Evolutionary conservation across 2,113 vertebrate genomes (phyloP), one percentile per base, ranked within the genome.

Genomic region (Calypte anna): DNA sequence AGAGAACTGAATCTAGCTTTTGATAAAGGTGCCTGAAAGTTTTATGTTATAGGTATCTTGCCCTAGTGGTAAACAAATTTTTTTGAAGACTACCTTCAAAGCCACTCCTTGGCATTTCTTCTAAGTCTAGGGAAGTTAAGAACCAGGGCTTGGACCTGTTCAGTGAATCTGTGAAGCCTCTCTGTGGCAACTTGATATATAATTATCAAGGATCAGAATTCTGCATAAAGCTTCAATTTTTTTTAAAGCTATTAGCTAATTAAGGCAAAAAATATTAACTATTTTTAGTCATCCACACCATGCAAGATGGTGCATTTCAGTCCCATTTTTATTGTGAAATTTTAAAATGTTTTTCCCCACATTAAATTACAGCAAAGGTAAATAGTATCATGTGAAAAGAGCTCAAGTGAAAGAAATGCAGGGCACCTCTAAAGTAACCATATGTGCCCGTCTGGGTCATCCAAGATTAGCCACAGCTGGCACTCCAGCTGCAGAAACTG

Each of bases 211-310:
- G 77, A 96, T 72, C 82, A 94, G 66, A 1, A 7, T 36, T 76
- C 74, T 91, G 67, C 66, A 58, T 70, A 80, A 46, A 89, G 69
- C 72, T 82, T 96, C 78, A 82, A 51, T 91, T 70, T 92, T 54
- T 89, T 95, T 50, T 77, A 93, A 77, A 90, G 70, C 64, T 44
- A 4, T 61, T 66, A 96, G 9, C 48, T 58, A 70, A 21, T 73
- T 84, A 90, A 93, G 44, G 53, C 27, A 86, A 88, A 74, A 48
- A 20, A 23, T 11, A 75, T 54, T 67, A 75, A 73, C 76, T 86
- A 69, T 78, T 90, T 75, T 85, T 90, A 88, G 77, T 90, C 66
- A 67, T 73, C 28, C 89, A 61, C 96, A 67, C 44, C 91, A 79
- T 75, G 69, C 14, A 30, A 70, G 62, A 76, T 94, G 33, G 63